Base-by-base conservation (phyloP, 2,888 invertebrate genomes). In the Strigamia crassipes region DNA sequence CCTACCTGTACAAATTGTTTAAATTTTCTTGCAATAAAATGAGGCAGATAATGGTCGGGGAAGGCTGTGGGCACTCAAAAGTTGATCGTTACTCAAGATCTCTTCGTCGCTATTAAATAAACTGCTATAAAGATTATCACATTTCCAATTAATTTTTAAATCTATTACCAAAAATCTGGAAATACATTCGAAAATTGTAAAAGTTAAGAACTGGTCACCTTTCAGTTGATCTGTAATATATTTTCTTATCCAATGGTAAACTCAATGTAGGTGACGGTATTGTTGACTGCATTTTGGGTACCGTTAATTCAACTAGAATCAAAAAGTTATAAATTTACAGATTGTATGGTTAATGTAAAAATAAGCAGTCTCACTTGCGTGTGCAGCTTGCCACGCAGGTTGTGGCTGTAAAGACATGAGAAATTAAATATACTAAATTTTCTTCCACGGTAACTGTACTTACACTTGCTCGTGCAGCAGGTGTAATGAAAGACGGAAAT, bases 11-110 rank as follows among this genome's bases (percentile, higher is more conserved):
- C 1, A 61, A 61, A 18, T 2, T 3, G 61, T 61, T 23, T 61
- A 61, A 61, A 61, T 61, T 61, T 21, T 61, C 21, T 61, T 61
- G 61, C 61, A 61, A 18, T 61, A 61, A 61, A 61, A 23, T 61
- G 61, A 61, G 18, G 61, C 61, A 10, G 61, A 61, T 23, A 61
- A 18, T 23, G 61, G 21, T 4, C 61, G 61, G 1, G 61, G 61
- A 6, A 23, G 61, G 61, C 61, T 61, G 23, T 23, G 61, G 18
- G 61, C 61, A 21, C 5, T 61, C 61, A 61, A 23, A 61, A 61
- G 21, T 23, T 61, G 18, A 18, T 61, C 61, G 18, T n/a, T 61
- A 18, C 23, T 23, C 12, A 8, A 5, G 18, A 18, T 61, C 12
- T 18, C 23, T 6, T 61, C 61, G 21, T 61, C 61, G 21, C 23